Base-by-base conservation (phyloP, 2,797 vertebrate species). In the Scleropages formosus region DNA sequence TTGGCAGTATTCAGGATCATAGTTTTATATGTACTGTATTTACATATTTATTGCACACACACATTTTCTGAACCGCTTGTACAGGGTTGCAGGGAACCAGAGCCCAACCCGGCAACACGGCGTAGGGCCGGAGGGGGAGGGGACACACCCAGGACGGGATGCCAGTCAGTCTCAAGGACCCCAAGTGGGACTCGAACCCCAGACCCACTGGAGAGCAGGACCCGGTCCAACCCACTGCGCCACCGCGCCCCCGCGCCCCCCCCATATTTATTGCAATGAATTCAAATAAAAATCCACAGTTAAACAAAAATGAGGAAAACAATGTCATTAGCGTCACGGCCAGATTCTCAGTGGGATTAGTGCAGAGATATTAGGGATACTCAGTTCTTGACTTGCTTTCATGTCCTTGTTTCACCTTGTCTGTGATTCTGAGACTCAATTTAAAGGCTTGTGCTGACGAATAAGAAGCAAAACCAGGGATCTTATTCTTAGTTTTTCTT, bases 381-480 rank as follows among this genome's bases (percentile, higher is more conserved):
- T 69, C 67, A 53, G 68, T 53, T 53, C 53, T 18, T 47, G 31
- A 11, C 20, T 53, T 44, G 8, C 68, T n/a, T 27, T 49, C 24
- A 27, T 53, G 27, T 70, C 68, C 49, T 53, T 70, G 68, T 22
- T 70, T 70, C 47, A 70, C 49, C 68, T 70, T 70, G 47, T 16
- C 15, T 31, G 24, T 31, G 8, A 68, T 53, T 70, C 49, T 24
- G 15, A 22, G 53, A 27, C 68, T 26, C 26, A 39, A 53, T 69
- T 51, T 69, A 69, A 49, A 53, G 7, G 68, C 24, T 31, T 31
- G 22, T 46, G 68, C 22, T 20, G 8, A 20, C 56, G 68, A 6
- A 56, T 26, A 70, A 56, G 68, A 70, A 68, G 68, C 68, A 13
- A 70, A 70, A 70, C 20, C 27, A 18, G 13, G 16, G 11, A 11